A percentile compares a stretch with the other conserved stretches of the same genome.
These are phyloP conservation scores for Umimayanthus chanpuru DNA, from an alignment of 92 coral and sea anemone species.

Conservation along the genomic window DNA sequence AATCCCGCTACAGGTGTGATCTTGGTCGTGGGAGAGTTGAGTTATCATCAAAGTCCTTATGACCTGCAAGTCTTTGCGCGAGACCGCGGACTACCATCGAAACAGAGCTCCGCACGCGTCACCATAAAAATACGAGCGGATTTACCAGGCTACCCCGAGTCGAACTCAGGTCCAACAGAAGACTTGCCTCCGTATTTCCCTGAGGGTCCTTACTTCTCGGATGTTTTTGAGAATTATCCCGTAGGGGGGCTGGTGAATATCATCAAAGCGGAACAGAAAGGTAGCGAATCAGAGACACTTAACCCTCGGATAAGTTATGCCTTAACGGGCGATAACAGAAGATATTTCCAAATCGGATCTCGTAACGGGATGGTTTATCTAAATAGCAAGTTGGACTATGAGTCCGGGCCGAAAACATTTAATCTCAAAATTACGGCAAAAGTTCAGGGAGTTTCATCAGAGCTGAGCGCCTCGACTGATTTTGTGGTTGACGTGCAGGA, in stretches of 20 bases:
- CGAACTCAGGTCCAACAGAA: slow-evolving; percentile 48
- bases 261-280: slow-evolving; percentile 61
- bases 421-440: slow-evolving; percentile 56
- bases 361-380: slow-evolving; percentile 72
- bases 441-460: slow-evolving; percentile 49
- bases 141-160: slow-evolving; percentile 59
- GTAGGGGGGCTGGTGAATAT: slow-evolving; percentile 62
- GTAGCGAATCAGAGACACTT: slow-evolving; percentile 58
- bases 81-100: slow-evolving; percentile 69
- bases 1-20: slow-evolving; percentile 79
- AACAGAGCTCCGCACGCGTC: slow-evolving; percentile 36
- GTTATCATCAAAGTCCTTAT: slow-evolving; percentile 49
- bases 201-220: slow-evolving; percentile 63
- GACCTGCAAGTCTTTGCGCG: slow-evolving; percentile 53
- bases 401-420: slow-evolving; percentile 13
- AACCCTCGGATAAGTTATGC: slow-evolving; percentile 63
- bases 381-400: slow-evolving; percentile 42
- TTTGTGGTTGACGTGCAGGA: slow-evolving; percentile 62
- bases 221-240: slow-evolving; percentile 83
- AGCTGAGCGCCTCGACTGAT: slow-evolving; percentile 34
- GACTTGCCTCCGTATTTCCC: slow-evolving; percentile 68
- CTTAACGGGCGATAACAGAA: slow-evolving; percentile 50
- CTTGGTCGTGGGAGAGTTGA: slow-evolving; percentile 60
- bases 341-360: slow-evolving; percentile 52
- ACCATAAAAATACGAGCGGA: slow-evolving; percentile 53